Conservation (phyloP, 2,113 vertebrate genomes). For the Pituophis catenifer region DNA sequence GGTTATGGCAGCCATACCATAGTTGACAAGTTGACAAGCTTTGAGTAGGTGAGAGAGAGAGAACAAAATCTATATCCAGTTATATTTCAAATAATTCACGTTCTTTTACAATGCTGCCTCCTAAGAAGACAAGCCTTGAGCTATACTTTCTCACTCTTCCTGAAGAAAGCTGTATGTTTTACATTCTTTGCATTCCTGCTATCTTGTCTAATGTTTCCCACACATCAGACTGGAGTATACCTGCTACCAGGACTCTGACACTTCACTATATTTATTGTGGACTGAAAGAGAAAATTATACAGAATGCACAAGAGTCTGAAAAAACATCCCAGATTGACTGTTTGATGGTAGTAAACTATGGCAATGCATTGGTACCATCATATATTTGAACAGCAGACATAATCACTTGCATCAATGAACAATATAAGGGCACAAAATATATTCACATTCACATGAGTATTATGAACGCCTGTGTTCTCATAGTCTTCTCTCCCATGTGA, state of each 20-base stretch:
- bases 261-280: not conserved
- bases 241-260: not conserved
- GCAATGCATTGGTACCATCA: not conserved
- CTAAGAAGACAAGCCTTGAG: not conserved
- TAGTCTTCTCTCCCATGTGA: not conserved
- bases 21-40: not conserved
- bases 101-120: not conserved
- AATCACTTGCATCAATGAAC: not conserved
- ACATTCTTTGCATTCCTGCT: not conserved
- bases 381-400: not conserved
- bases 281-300: not conserved
- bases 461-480: not conserved
- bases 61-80: not conserved
- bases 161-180: not conserved
- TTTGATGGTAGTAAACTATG: not conserved
- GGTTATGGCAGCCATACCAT: not conserved
- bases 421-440: not conserved
- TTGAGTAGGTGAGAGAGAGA: not conserved
- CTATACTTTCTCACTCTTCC: not conserved
- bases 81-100: not conserved
- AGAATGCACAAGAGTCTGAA: not conserved
- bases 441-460: not conserved
- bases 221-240: not conserved
- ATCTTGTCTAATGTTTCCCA: not conserved
- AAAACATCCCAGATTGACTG: not conserved